Conservation (phyloP, 1,140 invertebrate species). For the Drosophila arawakana region DNA sequence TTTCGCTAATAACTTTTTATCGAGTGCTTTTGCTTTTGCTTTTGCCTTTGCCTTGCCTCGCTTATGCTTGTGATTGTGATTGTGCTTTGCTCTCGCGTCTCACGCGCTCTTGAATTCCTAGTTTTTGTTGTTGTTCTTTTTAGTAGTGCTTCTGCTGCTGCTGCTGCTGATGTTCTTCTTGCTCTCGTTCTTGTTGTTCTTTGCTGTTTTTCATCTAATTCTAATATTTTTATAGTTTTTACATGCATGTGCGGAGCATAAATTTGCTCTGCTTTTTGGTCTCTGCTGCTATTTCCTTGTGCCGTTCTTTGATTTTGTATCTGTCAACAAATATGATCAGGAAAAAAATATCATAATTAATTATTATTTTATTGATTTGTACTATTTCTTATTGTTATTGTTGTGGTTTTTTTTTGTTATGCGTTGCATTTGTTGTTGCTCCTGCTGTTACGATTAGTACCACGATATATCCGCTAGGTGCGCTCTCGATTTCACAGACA, state of each 20-base stretch:
- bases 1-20: slow-evolving; percentile 80
- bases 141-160: slow-evolving; percentile 1
- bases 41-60: slow-evolving; percentile 47
- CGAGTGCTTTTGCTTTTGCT: slow-evolving; percentile 67
- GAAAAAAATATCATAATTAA: slow-evolving; percentile 10
- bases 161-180: slow-evolving; percentile 6
- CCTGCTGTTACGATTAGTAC: slow-evolving; percentile 1
- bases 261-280: slow-evolving; percentile 29
- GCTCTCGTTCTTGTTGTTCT: slow-evolving; percentile 19
- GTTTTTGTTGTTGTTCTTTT: slow-evolving; percentile 33
- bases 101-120: slow-evolving; percentile 38
- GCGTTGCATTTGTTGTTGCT: slow-evolving; percentile 19
- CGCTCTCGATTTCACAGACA: slow-evolving; percentile 12
- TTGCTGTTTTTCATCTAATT: slow-evolving; percentile 23
- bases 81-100: slow-evolving; percentile 47
- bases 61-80: slow-evolving; percentile 32
- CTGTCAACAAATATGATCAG: slow-evolving; percentile 18
- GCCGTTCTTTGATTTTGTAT: slow-evolving; percentile 44
- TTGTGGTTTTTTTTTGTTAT: slow-evolving; percentile 9
- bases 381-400: slow-evolving; percentile 10
- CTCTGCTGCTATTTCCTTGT: slow-evolving; percentile 31
- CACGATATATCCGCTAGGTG: slow-evolving; percentile 15
- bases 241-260: slow-evolving; percentile 44
- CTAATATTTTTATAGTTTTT: slow-evolving; percentile 41
- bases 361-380: slow-evolving; percentile 10